Conservation (phyloP, 2,888 invertebrate genomes). For the Drosophila mimica region DNA sequence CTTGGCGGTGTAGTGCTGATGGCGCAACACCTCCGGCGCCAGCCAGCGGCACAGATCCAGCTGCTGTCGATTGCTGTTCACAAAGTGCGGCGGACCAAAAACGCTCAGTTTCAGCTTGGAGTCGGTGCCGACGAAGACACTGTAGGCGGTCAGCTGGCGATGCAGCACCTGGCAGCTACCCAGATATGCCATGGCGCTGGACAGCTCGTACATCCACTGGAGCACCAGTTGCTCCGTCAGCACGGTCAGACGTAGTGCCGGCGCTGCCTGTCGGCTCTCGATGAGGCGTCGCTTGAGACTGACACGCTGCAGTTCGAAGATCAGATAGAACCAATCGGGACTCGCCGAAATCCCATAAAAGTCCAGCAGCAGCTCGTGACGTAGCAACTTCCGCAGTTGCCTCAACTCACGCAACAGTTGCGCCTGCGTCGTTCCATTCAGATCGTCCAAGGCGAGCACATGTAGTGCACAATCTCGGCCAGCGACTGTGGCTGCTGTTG, state of each 20-base stretch:
- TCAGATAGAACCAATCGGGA: constrained; percentile 90
- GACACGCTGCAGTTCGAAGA: constrained; percentile 89
- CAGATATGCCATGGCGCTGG: constrained; percentile 90
- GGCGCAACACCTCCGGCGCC: constrained; percentile 91
- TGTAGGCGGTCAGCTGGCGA: constrained; percentile 90
- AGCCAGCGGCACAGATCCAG: constrained; percentile 92
- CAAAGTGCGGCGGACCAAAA: constrained; percentile 90
- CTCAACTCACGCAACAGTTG: constrained; percentile 90
- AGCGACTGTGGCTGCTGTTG: background rate
- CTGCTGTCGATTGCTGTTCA: constrained; percentile 87
- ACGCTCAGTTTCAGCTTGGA: constrained; percentile 90
- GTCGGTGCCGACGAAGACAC: constrained; percentile 88
- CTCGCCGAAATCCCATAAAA: constrained; percentile 93
- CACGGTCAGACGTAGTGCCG: constrained; percentile 86
- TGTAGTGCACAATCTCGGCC: constrained; percentile 87
- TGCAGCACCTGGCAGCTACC: constrained; percentile 89
- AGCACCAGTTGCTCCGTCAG: constrained; percentile 88
- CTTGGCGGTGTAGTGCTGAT: constrained; percentile 88
- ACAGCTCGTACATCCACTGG: constrained; percentile 89
- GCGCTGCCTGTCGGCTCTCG: constrained; percentile 86
- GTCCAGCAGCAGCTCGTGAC: constrained; percentile 90
- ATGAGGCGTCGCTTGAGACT: constrained; percentile 90
- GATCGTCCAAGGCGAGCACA: constrained; percentile 87
- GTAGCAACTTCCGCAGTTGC: constrained; percentile 88
- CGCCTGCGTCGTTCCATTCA: constrained; percentile 85